These are phyloP conservation scores for Pluvialis apricaria DNA, from an alignment of 2,113 vertebrate genomes.

Conservation along the genomic window DNA sequence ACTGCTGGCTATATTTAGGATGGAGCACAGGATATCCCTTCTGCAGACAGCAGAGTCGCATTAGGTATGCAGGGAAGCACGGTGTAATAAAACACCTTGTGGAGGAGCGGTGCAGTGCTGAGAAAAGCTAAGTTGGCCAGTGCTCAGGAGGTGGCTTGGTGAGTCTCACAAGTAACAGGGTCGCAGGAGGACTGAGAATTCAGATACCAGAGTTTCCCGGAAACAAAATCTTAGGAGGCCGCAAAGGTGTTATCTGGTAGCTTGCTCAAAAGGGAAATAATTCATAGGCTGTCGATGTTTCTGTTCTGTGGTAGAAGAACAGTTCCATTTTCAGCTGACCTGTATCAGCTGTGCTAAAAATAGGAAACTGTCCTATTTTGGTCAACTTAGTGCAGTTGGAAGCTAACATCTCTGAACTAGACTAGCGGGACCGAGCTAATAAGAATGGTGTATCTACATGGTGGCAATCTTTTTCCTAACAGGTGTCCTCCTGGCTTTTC, in stretches of 20 bases:
- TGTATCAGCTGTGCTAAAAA: background rate
- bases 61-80: fast-evolving
- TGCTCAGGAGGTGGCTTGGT: fast-evolving
- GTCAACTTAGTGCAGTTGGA: too few relatives aligned
- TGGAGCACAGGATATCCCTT: background rate
- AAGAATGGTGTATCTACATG: fast-evolving
- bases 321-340: background rate
- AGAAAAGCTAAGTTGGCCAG: fast-evolving
- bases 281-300: background rate
- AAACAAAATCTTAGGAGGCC: background rate
- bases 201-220: too few relatives aligned
- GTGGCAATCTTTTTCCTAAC: background rate
- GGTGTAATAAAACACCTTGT: background rate
- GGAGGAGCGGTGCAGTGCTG: background rate
- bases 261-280: background rate
- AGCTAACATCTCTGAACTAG: too few relatives aligned
- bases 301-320: background rate
- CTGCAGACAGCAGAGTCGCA: fast-evolving
- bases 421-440: background rate
- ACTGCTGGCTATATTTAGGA: background rate
- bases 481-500: background rate
- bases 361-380: background rate
- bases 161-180: fast-evolving
- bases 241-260: background rate
- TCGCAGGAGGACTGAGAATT: background rate